phyloP scores from a whole-genome alignment of 2,888 invertebrate genomes.

The Mystacides longicornis region DNA sequence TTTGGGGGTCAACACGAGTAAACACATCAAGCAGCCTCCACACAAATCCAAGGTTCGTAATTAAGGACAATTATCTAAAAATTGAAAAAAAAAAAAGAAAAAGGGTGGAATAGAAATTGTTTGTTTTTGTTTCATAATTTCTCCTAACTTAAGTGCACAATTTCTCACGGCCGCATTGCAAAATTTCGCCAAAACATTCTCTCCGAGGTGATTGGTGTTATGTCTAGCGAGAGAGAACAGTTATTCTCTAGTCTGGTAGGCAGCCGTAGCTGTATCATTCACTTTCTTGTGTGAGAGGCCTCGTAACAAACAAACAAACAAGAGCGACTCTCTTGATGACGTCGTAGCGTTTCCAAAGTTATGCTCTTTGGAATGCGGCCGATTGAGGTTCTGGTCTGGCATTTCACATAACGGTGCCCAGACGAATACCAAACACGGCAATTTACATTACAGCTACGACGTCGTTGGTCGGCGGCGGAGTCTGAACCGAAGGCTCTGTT shows the following conservation, averaged over 20 bases:
- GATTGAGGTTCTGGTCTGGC: constrained; percentile 1
- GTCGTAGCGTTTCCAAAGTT: neutral
- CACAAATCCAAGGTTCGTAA: constrained; percentile 20
- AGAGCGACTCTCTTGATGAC: neutral
- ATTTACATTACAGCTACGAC: neutral
- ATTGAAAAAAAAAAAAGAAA: neutral
- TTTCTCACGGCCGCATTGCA: neutral
- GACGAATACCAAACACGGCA: neutral
- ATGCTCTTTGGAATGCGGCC: constrained; percentile 2
- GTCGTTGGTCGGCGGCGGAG: too few relatives aligned
- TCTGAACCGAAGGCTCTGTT: neutral
- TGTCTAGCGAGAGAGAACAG: neutral
- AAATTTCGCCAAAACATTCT: neutral
- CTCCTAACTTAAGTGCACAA: neutral
- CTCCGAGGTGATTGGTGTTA: neutral
- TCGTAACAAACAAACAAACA: neutral
- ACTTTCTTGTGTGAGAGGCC: constrained; percentile 1
- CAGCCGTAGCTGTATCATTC: too few relatives aligned
- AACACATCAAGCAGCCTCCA: constrained; percentile 51
- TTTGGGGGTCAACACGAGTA: constrained; percentile 47
- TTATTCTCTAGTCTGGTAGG: neutral
- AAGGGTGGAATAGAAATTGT: neutral
- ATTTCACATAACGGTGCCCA: neutral
- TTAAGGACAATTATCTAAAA: neutral
- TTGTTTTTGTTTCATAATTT: neutral